Conservation (phyloP, 2,113 vertebrate species). For the Poeciliopsis prolifica region DNA sequence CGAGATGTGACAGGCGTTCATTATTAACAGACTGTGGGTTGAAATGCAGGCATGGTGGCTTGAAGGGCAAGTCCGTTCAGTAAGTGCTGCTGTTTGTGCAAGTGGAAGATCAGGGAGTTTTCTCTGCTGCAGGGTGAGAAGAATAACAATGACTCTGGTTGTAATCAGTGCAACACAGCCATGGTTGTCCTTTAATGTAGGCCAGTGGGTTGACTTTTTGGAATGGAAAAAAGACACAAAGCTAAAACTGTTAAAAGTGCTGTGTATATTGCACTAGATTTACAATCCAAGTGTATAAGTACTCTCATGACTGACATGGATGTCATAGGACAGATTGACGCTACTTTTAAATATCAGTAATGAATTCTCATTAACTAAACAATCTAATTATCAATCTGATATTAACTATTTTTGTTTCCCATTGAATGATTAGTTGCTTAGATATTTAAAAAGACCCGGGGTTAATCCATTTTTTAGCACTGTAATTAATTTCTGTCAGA, state of each 20-base stretch:
- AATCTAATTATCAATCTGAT: no score
- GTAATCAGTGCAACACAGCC: constrained; percentile 53
- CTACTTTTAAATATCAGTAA: no score
- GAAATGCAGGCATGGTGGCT: constrained; percentile 28
- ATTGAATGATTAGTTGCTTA: no score
- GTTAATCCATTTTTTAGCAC: no score
- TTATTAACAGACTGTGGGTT: constrained; percentile 44
- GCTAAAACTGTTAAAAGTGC: not conserved
- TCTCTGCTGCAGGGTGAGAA: constrained; percentile 41
- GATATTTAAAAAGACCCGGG: no score
- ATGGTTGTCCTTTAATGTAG: constrained; percentile 35
- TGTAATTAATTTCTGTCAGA: no score
- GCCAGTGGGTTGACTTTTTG: constrained; percentile 7
- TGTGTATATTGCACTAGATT: not conserved
- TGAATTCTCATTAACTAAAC: no score
- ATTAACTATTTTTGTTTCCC: no score
- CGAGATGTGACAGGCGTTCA: constrained; percentile 46
- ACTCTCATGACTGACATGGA: no score
- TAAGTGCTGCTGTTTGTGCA: constrained; percentile 53
- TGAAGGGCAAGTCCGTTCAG: constrained; percentile 28
- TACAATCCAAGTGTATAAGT: no score
- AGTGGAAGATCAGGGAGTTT: constrained; percentile 45
- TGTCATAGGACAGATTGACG: no score
- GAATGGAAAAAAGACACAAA: constrained; percentile 15
- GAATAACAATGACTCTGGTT: constrained; percentile 64